Evolutionary conservation across 1,140 invertebrate species (phyloP).

Genomic region (Wiebesia pumilae): DNA sequence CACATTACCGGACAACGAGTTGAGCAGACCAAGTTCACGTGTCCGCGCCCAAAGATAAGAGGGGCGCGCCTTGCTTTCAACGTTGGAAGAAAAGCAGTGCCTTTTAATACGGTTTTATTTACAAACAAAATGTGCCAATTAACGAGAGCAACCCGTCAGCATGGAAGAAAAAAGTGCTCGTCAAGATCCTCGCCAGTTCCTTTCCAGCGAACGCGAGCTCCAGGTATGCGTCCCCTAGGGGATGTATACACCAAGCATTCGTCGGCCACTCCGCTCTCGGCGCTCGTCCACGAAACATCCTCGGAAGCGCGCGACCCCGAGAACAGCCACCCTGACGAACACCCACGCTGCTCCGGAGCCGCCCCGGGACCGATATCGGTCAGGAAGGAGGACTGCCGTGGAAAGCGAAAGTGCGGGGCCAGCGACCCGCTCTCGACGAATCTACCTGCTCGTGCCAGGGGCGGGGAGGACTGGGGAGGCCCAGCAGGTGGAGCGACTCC

Average conservation of each 20-base stretch:
- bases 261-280: no score
- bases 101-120: neutral
- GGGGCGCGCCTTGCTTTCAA: neutral
- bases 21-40: neutral
- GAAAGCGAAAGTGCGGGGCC: conserved; percentile 23
- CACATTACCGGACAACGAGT: neutral
- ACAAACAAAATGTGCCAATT: neutral
- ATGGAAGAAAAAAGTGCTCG: neutral
- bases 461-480: neutral
- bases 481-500: neutral
- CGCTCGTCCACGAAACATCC: no score
- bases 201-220: no score
- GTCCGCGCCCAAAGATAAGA: neutral
- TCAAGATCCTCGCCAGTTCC: neutral
- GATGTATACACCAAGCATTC: no score
- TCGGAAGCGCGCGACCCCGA: no score
- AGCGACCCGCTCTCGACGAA: neutral
- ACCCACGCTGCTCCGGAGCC: neutral
- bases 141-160: neutral
- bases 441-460: conserved; percentile 18
- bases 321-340: neutral
- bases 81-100: neutral
- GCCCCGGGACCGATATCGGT: neutral
- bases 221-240: no score
- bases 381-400: neutral